Conservation (phyloP, 2,888 invertebrate species). For the Merodon equestris region DNA sequence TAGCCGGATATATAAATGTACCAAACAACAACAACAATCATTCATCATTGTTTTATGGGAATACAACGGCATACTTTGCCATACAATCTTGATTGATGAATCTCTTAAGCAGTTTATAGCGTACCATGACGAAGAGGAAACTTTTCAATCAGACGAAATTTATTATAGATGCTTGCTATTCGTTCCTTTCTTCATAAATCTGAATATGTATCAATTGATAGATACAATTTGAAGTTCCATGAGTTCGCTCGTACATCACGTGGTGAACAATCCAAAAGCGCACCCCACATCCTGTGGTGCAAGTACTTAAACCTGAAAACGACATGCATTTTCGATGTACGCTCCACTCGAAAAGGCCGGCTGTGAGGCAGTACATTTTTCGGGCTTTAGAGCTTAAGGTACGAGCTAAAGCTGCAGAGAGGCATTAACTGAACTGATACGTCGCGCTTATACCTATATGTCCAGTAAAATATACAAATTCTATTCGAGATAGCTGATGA, state of each 20-base stretch:
- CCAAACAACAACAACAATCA: conserved; percentile 13
- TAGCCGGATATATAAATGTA: conserved; percentile 2
- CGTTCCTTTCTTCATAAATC: conserved; percentile 30
- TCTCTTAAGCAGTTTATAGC: conserved; percentile 13
- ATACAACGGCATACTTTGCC: conserved; percentile 4
- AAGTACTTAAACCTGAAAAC: no score
- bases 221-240: conserved; percentile 18
- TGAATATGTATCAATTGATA: conserved; percentile 48
- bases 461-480: not conserved
- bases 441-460: no score
- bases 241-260: conserved; percentile 6
- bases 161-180: conserved; percentile 1
- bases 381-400: no score
- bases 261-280: no score
- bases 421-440: no score
- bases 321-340: no score
- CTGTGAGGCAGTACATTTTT: no score
- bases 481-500: conserved; percentile 18
- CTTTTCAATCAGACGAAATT: conserved; percentile 51
- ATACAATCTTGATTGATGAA: conserved; percentile 25
- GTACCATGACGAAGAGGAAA: conserved; percentile 1
- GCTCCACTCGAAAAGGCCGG: no score
- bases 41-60: conserved; percentile 41
- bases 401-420: no score
- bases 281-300: no score